Evolutionary conservation across 2,797 vertebrate species (phyloP), one percentile per base, ranked within the genome.

Genomic region (Smutsia temminckii): DNA sequence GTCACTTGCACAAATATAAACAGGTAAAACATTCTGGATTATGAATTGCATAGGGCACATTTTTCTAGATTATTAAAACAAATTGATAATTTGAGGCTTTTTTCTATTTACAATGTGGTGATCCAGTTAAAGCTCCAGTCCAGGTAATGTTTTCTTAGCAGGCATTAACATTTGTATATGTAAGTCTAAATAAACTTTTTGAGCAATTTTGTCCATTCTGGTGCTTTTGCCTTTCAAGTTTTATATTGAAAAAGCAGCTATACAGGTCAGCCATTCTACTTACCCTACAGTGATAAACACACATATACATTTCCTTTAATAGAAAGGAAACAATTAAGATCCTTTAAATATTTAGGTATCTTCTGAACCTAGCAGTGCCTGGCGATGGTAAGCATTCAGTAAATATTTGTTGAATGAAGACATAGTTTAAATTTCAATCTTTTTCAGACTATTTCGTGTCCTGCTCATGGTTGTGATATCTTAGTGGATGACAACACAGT

Each of bases 401-500:
- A 93, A 92, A 88, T 95, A 95, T 61, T 88, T 96, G 55, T 77
- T 96, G 88, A 97, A 95, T 95, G 85, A 97, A 97, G 81, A 83
- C 92, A 84, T 92, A 85, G 95, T 93, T 91, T 95, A 97, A 98
- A 87, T 97, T 81, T 97, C 53, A 57, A 94, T 97, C 97, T 96
- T 96, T 98, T 96, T 49, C 97, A 99, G 99, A 99, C 99, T 95
- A 99, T 99, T 99, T 99, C 99, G 85, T 99, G 99, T 98, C 99
- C 99, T 98, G 99, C 99, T 98, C 99, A 99, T 98, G 99, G 99
- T 98, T 99, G 99, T 99, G 99, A 99, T 99, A 99, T 99, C 98
- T 99, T 99, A 99, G 99, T 99, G 87, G 99, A 99, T 98, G 99
- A 99, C 99, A 99, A 99, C 98, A 99, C 99, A 98, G 99, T 99